Percentiles rank a stretch among this genome's conserved stretches.
These are phyloP conservation scores for Amia ocellicauda DNA, from an alignment of 2,113 vertebrate species.

Conservation along the genomic window DNA sequence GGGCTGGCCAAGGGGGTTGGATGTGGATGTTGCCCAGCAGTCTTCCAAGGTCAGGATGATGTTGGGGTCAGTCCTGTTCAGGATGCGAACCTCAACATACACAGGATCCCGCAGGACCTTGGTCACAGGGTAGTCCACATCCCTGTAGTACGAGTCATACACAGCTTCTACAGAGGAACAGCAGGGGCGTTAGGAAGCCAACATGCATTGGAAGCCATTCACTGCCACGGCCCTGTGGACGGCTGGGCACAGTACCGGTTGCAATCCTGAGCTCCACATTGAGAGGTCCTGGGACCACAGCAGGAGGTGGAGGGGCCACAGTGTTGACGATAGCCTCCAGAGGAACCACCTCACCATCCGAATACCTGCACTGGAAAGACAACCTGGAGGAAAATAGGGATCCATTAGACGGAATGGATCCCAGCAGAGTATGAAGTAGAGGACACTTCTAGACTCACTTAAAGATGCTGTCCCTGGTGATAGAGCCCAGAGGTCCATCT, in stretches of 20 bases:
- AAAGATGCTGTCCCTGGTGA: slow-evolving; percentile 56
- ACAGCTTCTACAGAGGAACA: slow-evolving; percentile 35
- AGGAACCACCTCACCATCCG: slow-evolving; percentile 31
- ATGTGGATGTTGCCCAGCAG: slow-evolving; percentile 67
- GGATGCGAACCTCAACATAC: slow-evolving; percentile 67
- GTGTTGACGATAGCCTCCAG: slow-evolving; percentile 34
- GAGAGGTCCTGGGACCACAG: slow-evolving; percentile 42
- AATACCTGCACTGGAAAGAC: slow-evolving; percentile 53
- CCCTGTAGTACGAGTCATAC: slow-evolving; percentile 50
- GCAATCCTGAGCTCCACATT: slow-evolving; percentile 50
- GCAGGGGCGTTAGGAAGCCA: no score
- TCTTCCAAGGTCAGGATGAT: slow-evolving; percentile 69
- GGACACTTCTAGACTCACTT: slow-evolving; percentile 47
- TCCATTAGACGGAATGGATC: neutral
- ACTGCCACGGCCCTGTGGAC: no score
- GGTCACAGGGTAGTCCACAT: slow-evolving; percentile 54
- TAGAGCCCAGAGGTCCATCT: slow-evolving; percentile 38
- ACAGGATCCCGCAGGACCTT: slow-evolving; percentile 67
- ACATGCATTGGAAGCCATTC: no score
- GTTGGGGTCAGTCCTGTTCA: slow-evolving; percentile 64
- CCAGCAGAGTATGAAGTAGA: neutral
- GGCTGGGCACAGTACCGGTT: slow-evolving; percentile 43
- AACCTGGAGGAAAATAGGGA: slow-evolving; percentile 34
- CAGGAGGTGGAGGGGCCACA: slow-evolving; percentile 10
- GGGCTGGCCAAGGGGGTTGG: slow-evolving; percentile 38